Evolutionary conservation across 2,113 vertebrate species (phyloP).

Genomic region (Atrichornis clamosus): DNA sequence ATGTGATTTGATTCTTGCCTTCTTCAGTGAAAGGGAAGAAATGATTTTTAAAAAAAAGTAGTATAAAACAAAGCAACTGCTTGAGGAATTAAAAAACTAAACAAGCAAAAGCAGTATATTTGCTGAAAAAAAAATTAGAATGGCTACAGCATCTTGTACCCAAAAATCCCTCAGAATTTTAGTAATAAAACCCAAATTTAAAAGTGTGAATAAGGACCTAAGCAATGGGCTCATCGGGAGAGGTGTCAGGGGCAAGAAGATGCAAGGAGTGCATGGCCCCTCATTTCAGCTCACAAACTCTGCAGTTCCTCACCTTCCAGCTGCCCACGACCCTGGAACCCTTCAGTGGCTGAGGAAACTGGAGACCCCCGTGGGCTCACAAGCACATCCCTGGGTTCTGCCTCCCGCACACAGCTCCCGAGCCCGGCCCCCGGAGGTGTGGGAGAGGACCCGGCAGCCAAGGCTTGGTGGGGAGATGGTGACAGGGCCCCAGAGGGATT

Average conservation of each 20-base stretch:
- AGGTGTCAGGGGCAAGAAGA: not conserved
- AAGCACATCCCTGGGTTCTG: not conserved
- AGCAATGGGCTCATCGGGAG: not conserved
- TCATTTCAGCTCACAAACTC: not conserved
- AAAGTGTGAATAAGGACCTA: not conserved
- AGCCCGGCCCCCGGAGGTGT: accelerated
- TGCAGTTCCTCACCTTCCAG: not conserved
- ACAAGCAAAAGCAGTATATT: not conserved
- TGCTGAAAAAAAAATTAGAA: not conserved
- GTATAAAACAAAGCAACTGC: not conserved
- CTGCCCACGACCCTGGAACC: accelerated
- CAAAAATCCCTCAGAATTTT: not conserved
- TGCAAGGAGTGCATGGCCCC: accelerated
- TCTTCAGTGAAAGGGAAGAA: not conserved
- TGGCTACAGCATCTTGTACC: not conserved
- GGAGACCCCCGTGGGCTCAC: accelerated
- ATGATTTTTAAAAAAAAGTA: not conserved
- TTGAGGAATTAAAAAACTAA: not conserved
- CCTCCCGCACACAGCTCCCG: not conserved
- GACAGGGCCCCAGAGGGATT: not conserved
- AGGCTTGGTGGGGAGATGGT: too few relatives aligned
- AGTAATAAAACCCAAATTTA: not conserved
- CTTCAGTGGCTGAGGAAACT: not conserved
- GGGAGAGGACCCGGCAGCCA: not conserved
- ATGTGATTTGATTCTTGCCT: not conserved